Conservation (phyloP, 2,113 vertebrate species). For the Etheostoma spectabile region DNA sequence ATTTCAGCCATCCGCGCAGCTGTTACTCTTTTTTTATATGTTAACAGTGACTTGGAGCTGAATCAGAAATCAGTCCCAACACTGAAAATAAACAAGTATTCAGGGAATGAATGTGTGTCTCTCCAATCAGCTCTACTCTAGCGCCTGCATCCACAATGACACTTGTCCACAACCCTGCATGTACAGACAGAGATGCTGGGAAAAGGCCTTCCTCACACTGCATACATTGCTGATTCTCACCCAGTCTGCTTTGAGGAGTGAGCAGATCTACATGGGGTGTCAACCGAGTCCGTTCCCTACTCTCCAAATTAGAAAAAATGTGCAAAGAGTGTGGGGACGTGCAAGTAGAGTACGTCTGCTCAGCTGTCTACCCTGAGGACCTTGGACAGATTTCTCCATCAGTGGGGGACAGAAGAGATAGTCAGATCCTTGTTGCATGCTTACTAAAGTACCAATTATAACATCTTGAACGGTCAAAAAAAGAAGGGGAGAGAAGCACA, state of each 20-base stretch:
- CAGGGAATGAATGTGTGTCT: neutral
- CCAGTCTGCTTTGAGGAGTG: constrained; percentile 7
- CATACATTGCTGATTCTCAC: constrained; percentile 13
- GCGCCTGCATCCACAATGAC: neutral
- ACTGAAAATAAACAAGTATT: constrained; percentile 25
- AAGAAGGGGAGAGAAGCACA: constrained; percentile 2
- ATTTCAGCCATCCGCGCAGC: constrained; percentile 55
- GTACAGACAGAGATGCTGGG: neutral
- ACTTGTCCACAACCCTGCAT: neutral
- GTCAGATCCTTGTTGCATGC: constrained; percentile 58
- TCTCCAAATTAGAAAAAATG: constrained; percentile 26
- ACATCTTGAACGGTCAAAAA: constrained; percentile 48
- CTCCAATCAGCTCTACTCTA: constrained; percentile 16
- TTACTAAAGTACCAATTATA: constrained; percentile 65
- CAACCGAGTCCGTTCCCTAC: constrained; percentile 4
- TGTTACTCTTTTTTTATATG: constrained; percentile 60
- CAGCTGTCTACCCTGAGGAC: constrained; percentile 50
- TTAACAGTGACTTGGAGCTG: constrained; percentile 44
- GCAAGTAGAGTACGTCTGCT: constrained; percentile 36
- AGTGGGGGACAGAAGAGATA: constrained; percentile 42
- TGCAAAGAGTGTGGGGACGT: constrained; percentile 15
- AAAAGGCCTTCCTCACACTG: neutral
- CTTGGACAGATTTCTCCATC: constrained; percentile 50
- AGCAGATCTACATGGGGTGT: constrained; percentile 35
- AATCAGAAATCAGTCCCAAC: constrained; percentile 41